These are phyloP conservation scores for Pammene fasciana DNA, from an alignment of 2,888 invertebrate species.

Conservation along the genomic window DNA sequence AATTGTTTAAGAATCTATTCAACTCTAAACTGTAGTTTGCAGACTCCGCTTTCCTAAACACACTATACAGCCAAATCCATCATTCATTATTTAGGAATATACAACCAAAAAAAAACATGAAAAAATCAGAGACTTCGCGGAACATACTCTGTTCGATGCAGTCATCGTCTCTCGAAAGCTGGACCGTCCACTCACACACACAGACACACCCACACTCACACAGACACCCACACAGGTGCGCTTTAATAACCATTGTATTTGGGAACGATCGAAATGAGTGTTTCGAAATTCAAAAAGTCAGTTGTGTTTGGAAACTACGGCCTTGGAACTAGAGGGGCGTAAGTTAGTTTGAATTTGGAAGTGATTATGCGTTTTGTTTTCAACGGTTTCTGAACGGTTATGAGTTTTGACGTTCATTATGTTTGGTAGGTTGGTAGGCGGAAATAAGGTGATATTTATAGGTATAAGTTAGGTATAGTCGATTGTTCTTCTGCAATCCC, in stretches of 20 bases:
- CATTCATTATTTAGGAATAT: too few species aligned
- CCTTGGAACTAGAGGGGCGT: slow-evolving; percentile 7
- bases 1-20: too few species aligned
- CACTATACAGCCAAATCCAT: too few species aligned
- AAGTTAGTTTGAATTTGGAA: slow-evolving; percentile 4
- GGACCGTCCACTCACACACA: slow-evolving; percentile 78
- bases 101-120: too few species aligned
- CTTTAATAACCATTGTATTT: slow-evolving; percentile 84
- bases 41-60: too few species aligned
- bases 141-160: slow-evolving; percentile 58
- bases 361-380: neutral
- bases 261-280: slow-evolving; percentile 81
- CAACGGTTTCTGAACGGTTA: slow-evolving; percentile 45
- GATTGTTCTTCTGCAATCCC: slow-evolving; percentile 4
- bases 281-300: slow-evolving; percentile 63
- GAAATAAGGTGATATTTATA: slow-evolving; percentile 26
- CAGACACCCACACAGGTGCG: slow-evolving; percentile 52
- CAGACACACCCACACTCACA: slow-evolving; percentile 47
- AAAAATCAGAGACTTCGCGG: slow-evolving; percentile 12
- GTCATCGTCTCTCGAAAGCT: slow-evolving; percentile 72
- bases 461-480: slow-evolving; percentile 9
- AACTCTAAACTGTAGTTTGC: too few species aligned
- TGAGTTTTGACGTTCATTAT: slow-evolving; percentile 47
- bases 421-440: slow-evolving; percentile 13
- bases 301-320: slow-evolving; percentile 65